phyloP scores from a whole-genome alignment of 2,113 vertebrate genomes.

The Tychaedon coryphoeus region DNA sequence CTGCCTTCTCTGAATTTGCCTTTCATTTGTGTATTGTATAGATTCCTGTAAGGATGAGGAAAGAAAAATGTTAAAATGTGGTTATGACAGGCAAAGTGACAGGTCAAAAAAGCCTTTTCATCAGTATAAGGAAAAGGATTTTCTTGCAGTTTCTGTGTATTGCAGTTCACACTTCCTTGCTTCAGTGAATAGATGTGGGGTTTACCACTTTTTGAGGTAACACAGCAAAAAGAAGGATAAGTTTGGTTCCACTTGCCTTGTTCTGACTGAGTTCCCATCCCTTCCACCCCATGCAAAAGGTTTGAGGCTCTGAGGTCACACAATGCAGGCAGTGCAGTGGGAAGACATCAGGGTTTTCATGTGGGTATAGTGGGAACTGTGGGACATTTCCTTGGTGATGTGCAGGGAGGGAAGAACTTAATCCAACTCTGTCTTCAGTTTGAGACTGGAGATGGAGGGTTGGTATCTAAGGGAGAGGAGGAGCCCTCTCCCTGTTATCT shows the following conservation, averaged over 20 bases:
- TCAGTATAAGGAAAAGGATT: not conserved
- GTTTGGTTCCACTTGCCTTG: not conserved
- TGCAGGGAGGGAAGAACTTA: not conserved
- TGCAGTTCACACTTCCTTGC: not conserved
- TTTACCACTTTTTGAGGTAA: not conserved
- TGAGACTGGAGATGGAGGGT: not conserved
- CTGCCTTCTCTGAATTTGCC: slow-evolving; percentile 21
- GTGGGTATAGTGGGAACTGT: not conserved
- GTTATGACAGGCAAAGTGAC: not conserved
- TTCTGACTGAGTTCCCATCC: not conserved
- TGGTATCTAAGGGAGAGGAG: not conserved
- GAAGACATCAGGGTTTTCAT: not conserved
- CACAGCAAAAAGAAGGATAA: not conserved
- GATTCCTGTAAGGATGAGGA: slow-evolving; percentile 5
- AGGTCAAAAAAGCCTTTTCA: not conserved
- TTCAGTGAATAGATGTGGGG: not conserved
- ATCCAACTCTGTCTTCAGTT: not conserved
- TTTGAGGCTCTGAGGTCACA: not conserved
- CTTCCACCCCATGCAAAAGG: not conserved
- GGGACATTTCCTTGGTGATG: not conserved
- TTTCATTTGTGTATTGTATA: slow-evolving; percentile 33
- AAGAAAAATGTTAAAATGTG: not conserved
- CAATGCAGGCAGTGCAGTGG: not conserved
- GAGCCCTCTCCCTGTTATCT: not conserved
- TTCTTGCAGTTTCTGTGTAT: not conserved